Conservation (phyloP, 2,888 invertebrate species). For the Tachina fera region DNA sequence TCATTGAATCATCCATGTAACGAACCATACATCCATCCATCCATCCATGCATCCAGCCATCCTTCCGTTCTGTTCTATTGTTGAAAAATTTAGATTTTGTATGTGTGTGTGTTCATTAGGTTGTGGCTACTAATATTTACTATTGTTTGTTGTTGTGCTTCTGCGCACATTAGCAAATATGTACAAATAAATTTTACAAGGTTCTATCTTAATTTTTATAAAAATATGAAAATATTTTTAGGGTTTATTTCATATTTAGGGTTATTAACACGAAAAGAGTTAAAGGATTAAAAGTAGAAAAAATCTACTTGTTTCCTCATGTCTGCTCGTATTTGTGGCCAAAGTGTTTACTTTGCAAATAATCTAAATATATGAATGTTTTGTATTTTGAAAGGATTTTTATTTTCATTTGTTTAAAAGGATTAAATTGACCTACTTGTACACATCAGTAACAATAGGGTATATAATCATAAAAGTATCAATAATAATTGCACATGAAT, state of each 20-base stretch:
- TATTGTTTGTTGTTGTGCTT: conserved; percentile 56
- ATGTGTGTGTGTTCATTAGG: conserved; percentile 38
- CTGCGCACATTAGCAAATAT: conserved; percentile 70
- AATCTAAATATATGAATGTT: neutral
- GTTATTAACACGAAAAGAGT: conserved; percentile 63
- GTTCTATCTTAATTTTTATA: conserved; percentile 59
- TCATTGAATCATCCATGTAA: neutral
- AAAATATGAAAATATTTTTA: conserved; percentile 61
- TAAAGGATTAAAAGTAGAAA: conserved; percentile 56
- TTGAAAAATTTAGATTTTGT: conserved; percentile 50
- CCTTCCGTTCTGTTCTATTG: neutral
- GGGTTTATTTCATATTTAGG: conserved; percentile 67
- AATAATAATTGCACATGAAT: conserved; percentile 30
- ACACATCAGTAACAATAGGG: neutral
- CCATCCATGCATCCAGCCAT: conserved; percentile 2
- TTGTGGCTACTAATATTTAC: neutral
- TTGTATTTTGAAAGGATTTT: conserved; percentile 39
- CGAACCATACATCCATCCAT: neutral
- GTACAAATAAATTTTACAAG: conserved; percentile 37
- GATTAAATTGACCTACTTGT: conserved; percentile 57
- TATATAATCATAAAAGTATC: neutral
- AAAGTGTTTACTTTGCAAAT: conserved; percentile 32
- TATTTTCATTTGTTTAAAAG: conserved; percentile 44
- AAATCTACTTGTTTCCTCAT: conserved; percentile 29
- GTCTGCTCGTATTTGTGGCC: neutral